phyloP scores from a whole-genome alignment of 1,140 invertebrate species.

The Platyura marginata region DNA sequence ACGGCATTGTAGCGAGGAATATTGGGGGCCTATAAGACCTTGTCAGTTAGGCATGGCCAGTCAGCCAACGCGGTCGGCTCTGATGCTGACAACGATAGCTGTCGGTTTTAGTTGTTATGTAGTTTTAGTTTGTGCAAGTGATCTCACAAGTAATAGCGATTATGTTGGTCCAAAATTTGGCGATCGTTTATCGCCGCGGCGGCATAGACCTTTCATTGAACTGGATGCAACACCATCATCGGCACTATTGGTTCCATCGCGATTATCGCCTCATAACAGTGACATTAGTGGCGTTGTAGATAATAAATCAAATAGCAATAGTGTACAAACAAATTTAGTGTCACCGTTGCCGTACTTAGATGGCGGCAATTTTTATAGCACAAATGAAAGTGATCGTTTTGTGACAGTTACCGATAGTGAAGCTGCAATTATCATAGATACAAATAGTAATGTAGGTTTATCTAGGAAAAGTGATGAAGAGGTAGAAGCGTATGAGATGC shows the following conservation, averaged over 20 bases:
- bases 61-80: conserved; percentile 9
- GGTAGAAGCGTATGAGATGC: neutral
- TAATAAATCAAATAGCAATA: neutral
- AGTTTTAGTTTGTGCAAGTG: neutral
- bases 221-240: neutral
- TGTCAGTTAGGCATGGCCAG: conserved; percentile 10
- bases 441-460: neutral
- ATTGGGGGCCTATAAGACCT: neutral
- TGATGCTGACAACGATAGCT: conserved; percentile 2
- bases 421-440: neutral
- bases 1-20: neutral
- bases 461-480: neutral
- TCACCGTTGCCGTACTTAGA: too few species aligned
- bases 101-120: neutral
- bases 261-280: too few species aligned
- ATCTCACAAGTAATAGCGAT: conserved; percentile 1
- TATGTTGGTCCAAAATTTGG: conserved; percentile 8
- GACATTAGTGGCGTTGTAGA: neutral
- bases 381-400: neutral
- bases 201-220: neutral
- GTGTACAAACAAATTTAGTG: neutral
- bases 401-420: neutral
- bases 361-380: neutral
- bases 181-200: conserved; percentile 8
- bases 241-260: neutral